Evolutionary conservation across 2,888 invertebrate genomes (phyloP).

Genomic region (Periphyllus acericola): DNA sequence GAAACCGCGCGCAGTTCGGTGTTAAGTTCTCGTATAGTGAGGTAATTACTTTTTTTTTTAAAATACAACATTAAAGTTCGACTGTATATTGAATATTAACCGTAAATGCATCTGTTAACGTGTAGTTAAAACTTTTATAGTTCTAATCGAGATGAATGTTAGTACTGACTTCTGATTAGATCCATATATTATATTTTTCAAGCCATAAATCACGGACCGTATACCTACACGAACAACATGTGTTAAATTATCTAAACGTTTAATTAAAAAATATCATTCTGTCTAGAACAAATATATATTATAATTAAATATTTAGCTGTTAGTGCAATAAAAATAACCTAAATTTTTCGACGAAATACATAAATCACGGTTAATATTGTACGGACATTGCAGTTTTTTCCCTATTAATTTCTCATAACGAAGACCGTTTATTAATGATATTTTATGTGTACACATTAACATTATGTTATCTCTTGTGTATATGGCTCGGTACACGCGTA

Average conservation of each 20-base stretch:
- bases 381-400: not conserved
- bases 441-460: no score
- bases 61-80: no score
- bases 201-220: not conserved
- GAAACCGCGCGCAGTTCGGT: no score
- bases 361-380: constrained; percentile 3
- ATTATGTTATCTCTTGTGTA: not conserved
- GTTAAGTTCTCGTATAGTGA: no score
- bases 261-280: not conserved
- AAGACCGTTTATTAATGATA: not conserved
- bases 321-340: not conserved
- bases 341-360: constrained; percentile 6
- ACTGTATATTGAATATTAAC: no score
- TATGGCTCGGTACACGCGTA: not conserved
- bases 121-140: not conserved
- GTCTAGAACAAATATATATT: not conserved
- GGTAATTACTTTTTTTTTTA: no score
- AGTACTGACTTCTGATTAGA: not conserved
- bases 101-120: no score
- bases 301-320: not conserved
- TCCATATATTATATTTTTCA: no score
- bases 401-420: not conserved
- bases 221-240: constrained; percentile 27
- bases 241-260: constrained; percentile 36
- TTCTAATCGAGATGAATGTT: not conserved